Percentiles rank a stretch among this genome's conserved stretches.
Evolutionary conservation across 2,888 invertebrate species (phyloP).

Genomic region (Arenicola marina): DNA sequence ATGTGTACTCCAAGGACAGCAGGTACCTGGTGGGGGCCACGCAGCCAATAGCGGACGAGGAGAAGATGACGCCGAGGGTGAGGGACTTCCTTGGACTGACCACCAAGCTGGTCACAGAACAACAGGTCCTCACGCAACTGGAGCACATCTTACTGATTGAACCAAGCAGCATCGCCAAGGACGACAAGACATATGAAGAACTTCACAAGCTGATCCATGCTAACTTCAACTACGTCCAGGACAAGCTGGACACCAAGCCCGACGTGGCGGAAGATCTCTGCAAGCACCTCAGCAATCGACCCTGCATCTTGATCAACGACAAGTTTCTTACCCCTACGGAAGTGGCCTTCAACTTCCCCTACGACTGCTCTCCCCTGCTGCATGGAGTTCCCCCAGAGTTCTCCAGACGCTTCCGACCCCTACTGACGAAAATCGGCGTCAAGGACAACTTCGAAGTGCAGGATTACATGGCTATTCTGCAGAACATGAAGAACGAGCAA

Average conservation of each 20-base stretch:
- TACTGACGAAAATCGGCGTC: slow-evolving; percentile 30
- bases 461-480: slow-evolving; percentile 18
- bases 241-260: slow-evolving; percentile 12
- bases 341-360: slow-evolving; percentile 14
- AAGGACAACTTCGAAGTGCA: slow-evolving; percentile 27
- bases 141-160: slow-evolving; percentile 22
- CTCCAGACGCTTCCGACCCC: slow-evolving; percentile 9
- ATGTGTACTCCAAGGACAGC: slow-evolving; percentile 14
- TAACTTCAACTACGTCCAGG: slow-evolving; percentile 26
- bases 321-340: slow-evolving; percentile 17
- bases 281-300: slow-evolving; percentile 5
- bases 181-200: slow-evolving; percentile 11
- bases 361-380: slow-evolving; percentile 33
- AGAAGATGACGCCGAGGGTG: slow-evolving; percentile 14
- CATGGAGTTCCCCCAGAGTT: slow-evolving; percentile 29
- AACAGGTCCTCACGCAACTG: slow-evolving; percentile 26
- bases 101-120: slow-evolving; percentile 8
- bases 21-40: slow-evolving; percentile 22
- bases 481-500: slow-evolving; percentile 8
- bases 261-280: slow-evolving; percentile 8
- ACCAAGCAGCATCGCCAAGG: neutral
- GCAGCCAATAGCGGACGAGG: slow-evolving; percentile 21
- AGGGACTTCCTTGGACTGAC: slow-evolving; percentile 21
- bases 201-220: slow-evolving; percentile 12
- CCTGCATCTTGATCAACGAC: slow-evolving; percentile 19